phyloP scores from a whole-genome alignment of 2,113 vertebrate species.

The Campylomormyrus numenius region DNA sequence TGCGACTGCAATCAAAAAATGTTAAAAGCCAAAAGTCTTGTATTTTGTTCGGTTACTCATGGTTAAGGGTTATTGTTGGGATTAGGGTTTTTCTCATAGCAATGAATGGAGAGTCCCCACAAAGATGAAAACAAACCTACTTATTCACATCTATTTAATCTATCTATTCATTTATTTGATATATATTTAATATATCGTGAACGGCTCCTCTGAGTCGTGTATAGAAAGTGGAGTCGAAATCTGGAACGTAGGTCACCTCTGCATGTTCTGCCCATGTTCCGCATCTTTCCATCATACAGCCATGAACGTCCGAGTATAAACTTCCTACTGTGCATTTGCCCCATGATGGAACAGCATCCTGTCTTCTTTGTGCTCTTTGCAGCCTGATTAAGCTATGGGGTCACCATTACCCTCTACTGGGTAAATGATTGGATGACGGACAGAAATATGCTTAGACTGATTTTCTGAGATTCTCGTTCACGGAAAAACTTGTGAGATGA shows the following conservation, averaged over 20 bases:
- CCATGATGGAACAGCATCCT: not conserved
- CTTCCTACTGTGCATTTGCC: not conserved
- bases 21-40: not conserved
- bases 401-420: not conserved
- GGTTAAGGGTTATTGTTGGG: not conserved
- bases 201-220: not conserved
- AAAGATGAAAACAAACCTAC: not conserved
- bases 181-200: not conserved
- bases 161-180: not conserved
- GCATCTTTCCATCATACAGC: not conserved
- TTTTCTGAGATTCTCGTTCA: not conserved
- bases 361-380: not conserved
- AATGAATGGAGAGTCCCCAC: not conserved
- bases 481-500: not conserved
- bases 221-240: not conserved
- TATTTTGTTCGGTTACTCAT: not conserved
- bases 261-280: not conserved
- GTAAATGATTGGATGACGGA: not conserved
- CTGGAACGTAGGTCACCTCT: not conserved
- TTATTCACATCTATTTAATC: not conserved
- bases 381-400: not conserved
- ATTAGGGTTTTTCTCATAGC: not conserved
- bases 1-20: not conserved
- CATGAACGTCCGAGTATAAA: not conserved
- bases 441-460: not conserved